These are phyloP conservation scores for Xestia c-nigrum DNA, from an alignment of 2,888 invertebrate genomes.

Conservation along the genomic window DNA sequence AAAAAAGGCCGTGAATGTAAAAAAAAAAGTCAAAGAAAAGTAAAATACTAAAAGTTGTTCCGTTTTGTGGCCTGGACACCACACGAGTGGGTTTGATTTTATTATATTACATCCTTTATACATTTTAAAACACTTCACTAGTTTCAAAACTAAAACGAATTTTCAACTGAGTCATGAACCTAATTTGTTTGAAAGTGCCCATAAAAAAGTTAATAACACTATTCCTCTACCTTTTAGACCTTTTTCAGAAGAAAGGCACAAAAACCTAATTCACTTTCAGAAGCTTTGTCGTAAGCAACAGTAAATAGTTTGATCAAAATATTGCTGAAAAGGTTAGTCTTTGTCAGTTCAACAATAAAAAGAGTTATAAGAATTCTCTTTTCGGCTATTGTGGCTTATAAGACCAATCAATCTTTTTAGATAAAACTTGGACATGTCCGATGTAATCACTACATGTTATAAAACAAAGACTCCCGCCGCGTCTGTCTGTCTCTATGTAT, in stretches of 20 bases:
- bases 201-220: constrained; percentile 35
- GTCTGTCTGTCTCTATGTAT: no score
- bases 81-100: no score
- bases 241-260: constrained; percentile 9
- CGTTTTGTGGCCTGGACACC: no score
- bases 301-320: constrained; percentile 32
- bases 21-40: background rate
- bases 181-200: constrained; percentile 7
- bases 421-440: background rate
- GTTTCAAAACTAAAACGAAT: background rate
- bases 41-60: no score
- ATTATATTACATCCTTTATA: no score
- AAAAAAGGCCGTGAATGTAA: background rate
- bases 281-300: constrained; percentile 18
- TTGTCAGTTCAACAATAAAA: constrained; percentile 1
- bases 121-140: background rate
- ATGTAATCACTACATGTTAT: no score
- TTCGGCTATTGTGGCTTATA: background rate
- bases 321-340: constrained; percentile 1
- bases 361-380: background rate
- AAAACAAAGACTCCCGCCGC: no score
- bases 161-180: constrained; percentile 3
- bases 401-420: background rate
- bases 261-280: constrained; percentile 28
- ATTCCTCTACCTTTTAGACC: constrained; percentile 16